Evolutionary conservation across 2,888 invertebrate genomes (phyloP).

Genomic region (Petrolisthes cinctipes): DNA sequence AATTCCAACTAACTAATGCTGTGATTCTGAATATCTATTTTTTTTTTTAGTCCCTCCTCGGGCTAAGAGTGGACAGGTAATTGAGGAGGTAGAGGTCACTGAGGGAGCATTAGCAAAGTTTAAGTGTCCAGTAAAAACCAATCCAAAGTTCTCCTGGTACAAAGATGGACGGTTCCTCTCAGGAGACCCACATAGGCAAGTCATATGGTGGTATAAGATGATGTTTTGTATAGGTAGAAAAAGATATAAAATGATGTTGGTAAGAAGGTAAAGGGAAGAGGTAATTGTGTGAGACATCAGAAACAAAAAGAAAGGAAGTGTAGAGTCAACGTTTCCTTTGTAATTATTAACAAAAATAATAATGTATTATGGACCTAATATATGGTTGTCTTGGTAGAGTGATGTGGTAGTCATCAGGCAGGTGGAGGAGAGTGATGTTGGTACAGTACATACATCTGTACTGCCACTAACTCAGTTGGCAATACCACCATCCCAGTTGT

Average conservation of each 20-base stretch:
- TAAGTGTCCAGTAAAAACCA: conserved; percentile 52
- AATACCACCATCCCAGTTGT: conserved; percentile 70
- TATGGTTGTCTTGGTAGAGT: conserved; percentile 17
- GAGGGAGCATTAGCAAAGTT: conserved; percentile 44
- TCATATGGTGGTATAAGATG: not conserved
- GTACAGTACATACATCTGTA: conserved; percentile 70
- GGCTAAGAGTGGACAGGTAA: conserved; percentile 20
- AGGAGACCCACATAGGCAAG: conserved; percentile 28
- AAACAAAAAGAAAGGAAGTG: not conserved
- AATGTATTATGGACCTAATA: not conserved
- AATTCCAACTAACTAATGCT: too few species aligned
- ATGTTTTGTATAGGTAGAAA: not conserved
- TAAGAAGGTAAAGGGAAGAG: not conserved
- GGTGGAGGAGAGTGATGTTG: conserved; percentile 67
- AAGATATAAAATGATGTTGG: not conserved
- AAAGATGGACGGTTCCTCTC: conserved; percentile 57
- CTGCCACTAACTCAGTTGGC: conserved; percentile 71
- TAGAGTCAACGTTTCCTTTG: not conserved
- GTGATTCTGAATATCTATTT: not conserved
- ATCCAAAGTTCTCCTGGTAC: conserved; percentile 53
- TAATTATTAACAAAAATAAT: not conserved
- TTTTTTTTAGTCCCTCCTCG: conserved; percentile 44
- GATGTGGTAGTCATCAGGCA: conserved; percentile 55
- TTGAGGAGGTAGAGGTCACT: conserved; percentile 25
- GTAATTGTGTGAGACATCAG: not conserved